Percentiles rank a stretch among this genome's conserved stretches.
Evolutionary conservation across 2,888 invertebrate species (phyloP).

Genomic region (Limenitis arthemis): DNA sequence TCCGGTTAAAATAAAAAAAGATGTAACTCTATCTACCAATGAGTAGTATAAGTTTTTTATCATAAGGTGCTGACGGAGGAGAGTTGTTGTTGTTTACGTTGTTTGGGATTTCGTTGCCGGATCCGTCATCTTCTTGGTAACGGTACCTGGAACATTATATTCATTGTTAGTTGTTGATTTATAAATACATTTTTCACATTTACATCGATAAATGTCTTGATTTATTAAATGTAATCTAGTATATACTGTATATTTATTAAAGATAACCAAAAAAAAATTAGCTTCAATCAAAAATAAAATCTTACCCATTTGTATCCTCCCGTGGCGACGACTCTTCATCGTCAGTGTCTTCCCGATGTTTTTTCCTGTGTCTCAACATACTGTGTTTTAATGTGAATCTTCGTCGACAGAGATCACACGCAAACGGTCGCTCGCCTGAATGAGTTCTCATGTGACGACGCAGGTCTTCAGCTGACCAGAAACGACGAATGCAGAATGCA

Average conservation of each 20-base stretch:
- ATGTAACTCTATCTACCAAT: constrained; percentile 49
- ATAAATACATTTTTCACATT: too few species aligned
- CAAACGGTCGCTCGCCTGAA: constrained; percentile 92
- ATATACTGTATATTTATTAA: not conserved
- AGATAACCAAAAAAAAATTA: not conserved
- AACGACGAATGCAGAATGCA: constrained; percentile 92
- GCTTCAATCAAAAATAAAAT: constrained; percentile 4
- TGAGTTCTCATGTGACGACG: constrained; percentile 95
- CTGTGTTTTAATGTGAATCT: constrained; percentile 95
- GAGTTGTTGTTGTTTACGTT: constrained; percentile 71
- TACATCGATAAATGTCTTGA: too few species aligned
- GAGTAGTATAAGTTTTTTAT: too few species aligned
- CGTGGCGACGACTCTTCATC: constrained; percentile 64
- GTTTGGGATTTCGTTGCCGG: constrained; percentile 60
- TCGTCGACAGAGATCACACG: constrained; percentile 90
- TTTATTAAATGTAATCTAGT: too few species aligned
- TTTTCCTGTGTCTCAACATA: constrained; percentile 94
- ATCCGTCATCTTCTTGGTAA: constrained; percentile 61
- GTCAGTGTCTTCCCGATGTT: constrained; percentile 76
- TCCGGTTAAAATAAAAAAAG: constrained; percentile 35
- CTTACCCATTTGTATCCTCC: constrained; percentile 62
- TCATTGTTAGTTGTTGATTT: not conserved
- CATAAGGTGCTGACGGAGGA: constrained; percentile 68
- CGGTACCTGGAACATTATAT: constrained; percentile 41
- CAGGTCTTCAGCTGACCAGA: constrained; percentile 96